These are phyloP conservation scores for Xestia sexstrigata DNA, from an alignment of 2,888 invertebrate species.

Conservation along the genomic window DNA sequence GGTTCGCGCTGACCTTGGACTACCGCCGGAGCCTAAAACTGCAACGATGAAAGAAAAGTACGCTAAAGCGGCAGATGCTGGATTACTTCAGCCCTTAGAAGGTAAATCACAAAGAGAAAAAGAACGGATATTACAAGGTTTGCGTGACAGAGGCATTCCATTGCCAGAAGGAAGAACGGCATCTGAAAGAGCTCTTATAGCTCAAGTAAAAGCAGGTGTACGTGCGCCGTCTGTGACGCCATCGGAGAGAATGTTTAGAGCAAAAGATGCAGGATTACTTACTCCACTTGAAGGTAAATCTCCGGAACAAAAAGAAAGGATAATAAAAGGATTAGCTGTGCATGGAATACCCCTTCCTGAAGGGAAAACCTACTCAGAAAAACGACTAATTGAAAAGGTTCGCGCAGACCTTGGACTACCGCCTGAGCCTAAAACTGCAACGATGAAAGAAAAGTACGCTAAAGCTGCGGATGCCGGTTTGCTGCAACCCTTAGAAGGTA, in stretches of 20 bases:
- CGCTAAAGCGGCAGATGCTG: not conserved
- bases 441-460: too few species aligned
- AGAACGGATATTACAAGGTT: not conserved
- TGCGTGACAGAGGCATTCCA: not conserved
- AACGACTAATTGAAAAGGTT: too few species aligned
- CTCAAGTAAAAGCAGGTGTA: too few species aligned
- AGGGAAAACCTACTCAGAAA: not conserved
- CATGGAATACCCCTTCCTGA: not conserved
- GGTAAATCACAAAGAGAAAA: constrained; percentile 3
- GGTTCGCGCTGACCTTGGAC: not conserved
- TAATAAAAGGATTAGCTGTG: not conserved
- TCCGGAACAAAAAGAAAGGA: not conserved
- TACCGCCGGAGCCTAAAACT: constrained; percentile 1
- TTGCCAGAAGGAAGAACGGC: not conserved
- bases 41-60: not conserved
- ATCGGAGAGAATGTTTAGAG: not conserved
- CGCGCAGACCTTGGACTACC: too few species aligned
- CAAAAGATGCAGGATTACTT: constrained; percentile 1
- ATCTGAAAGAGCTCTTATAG: constrained; percentile 3
- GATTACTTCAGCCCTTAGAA: not conserved
- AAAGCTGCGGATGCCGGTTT: too few species aligned
- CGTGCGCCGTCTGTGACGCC: not conserved
- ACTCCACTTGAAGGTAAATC: constrained; percentile 9
- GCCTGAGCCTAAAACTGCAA: too few species aligned
- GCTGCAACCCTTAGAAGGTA: too few species aligned